Evolutionary conservation across 2,113 vertebrate genomes (phyloP), one percentile per base, ranked within the genome.

Genomic region (Tetrax tetrax): DNA sequence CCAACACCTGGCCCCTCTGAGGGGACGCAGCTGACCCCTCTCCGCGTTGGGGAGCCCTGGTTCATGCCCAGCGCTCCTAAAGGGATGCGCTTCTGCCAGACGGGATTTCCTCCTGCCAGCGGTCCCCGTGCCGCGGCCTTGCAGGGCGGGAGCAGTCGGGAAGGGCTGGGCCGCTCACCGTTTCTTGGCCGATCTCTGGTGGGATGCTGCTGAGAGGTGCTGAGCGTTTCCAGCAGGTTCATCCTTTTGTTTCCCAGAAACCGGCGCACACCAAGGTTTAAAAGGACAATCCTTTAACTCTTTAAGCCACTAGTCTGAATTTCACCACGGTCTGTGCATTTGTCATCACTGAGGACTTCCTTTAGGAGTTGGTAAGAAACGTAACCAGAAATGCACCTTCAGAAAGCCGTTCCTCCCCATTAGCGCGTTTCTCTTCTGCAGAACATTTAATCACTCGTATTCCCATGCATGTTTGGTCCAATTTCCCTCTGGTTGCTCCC

Each of bases 91-190:
- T 37, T 22, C 59, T 50, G 37, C 56, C 29, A 14, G 59, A 54
- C 1, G 0, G 20, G 14, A 27, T 25, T 71, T 53, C 22, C 16
- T 75, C 4, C 68, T 66, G 24, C 33, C 15, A 1, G 63, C 1
- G 0, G 18, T 82, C 43, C 37, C 35, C 14, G 3, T 0, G 2
- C 7, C 5, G 28, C 19, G 37, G 9, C 29, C 38, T 22, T 25
- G 20, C 10, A 3, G 61, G 37, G 14, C 43, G 3, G 29, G 31
- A 50, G n/a, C 27, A 5, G 10, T 45, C 65, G 19, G 4, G 51
- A 50, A 45, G n/a, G 31, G 12, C 45, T 47, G 14, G 19, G 59
- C 27, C 83, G 7, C 24, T 91, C 54, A 4, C 59, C 4, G 0
- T 35, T 22, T 19, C 66, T 37, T 51, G 59, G 33, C 56, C 70